Evolutionary conservation across 2,888 invertebrate genomes (phyloP).

Genomic region (Heliconius erato): DNA sequence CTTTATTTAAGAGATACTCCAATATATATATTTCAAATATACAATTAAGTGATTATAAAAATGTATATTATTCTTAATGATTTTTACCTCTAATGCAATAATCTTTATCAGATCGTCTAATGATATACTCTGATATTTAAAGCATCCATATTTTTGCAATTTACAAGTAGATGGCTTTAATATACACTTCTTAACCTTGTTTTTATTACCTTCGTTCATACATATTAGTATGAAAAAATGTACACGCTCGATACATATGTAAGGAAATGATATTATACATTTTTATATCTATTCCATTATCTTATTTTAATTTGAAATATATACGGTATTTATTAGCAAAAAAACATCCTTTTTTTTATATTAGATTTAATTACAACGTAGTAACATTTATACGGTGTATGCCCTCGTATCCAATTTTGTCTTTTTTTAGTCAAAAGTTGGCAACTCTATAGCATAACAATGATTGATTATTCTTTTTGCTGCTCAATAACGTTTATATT

Average conservation of each 20-base stretch:
- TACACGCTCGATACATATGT: conserved; percentile 18
- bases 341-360: background rate
- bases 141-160: conserved; percentile 42
- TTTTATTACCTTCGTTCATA: conserved; percentile 22
- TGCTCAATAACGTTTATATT: background rate
- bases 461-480: background rate
- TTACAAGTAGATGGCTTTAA: conserved; percentile 44
- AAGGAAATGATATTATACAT: conserved; percentile 33
- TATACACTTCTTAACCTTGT: conserved; percentile 36
- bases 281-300: background rate
- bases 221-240: conserved; percentile 7
- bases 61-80: conserved; percentile 3
- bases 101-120: conserved; percentile 13
- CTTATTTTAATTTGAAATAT: conserved; percentile 12
- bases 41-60: conserved; percentile 2
- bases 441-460: background rate
- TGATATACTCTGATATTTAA: conserved; percentile 34
- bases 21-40: background rate
- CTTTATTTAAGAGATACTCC: conserved; percentile 1
- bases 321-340: background rate
- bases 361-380: background rate
- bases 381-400: background rate
- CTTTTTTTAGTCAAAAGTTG: background rate
- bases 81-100: conserved; percentile 1
- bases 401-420: background rate